Evolutionary conservation across 1,140 invertebrate species (phyloP).

Genomic region (Platyscapa corneri): DNA sequence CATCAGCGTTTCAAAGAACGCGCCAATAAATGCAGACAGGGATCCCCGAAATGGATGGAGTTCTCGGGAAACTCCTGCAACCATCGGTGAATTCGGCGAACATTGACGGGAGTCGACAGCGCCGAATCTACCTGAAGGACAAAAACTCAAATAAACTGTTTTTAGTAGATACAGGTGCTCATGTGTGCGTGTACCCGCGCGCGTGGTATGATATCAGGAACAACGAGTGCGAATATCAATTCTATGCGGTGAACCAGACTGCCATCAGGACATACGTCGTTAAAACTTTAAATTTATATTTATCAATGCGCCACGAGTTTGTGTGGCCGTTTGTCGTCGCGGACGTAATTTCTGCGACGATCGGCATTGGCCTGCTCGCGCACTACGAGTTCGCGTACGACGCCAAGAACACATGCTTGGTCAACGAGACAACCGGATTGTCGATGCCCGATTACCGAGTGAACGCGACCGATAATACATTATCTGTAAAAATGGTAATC

Average conservation of each 20-base stretch:
- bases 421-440: conserved; percentile 56
- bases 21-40: conserved; percentile 9
- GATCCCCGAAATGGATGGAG: neutral
- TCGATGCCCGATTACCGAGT: neutral
- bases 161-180: conserved; percentile 53
- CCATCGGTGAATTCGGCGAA: conserved; percentile 45
- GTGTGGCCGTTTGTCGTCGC: conserved; percentile 51
- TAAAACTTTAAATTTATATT: conserved; percentile 45
- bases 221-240: conserved; percentile 24
- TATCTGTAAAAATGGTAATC: neutral
- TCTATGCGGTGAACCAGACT: conserved; percentile 56
- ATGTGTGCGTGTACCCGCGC: conserved; percentile 47
- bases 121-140: conserved; percentile 57
- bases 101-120: conserved; percentile 18
- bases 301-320: conserved; percentile 54
- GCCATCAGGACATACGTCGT: conserved; percentile 55
- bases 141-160: neutral
- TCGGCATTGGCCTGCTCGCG: conserved; percentile 57
- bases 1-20: neutral
- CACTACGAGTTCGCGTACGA: conserved; percentile 62
- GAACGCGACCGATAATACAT: neutral
- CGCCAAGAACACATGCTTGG: conserved; percentile 53
- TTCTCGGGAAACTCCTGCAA: neutral
- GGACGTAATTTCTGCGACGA: conserved; percentile 45
- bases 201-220: neutral